A percentile compares a stretch with the other conserved stretches of the same genome.
phyloP scores from a whole-genome alignment of 2,113 vertebrate genomes.

The Cyphomyrus plagiostoma region DNA sequence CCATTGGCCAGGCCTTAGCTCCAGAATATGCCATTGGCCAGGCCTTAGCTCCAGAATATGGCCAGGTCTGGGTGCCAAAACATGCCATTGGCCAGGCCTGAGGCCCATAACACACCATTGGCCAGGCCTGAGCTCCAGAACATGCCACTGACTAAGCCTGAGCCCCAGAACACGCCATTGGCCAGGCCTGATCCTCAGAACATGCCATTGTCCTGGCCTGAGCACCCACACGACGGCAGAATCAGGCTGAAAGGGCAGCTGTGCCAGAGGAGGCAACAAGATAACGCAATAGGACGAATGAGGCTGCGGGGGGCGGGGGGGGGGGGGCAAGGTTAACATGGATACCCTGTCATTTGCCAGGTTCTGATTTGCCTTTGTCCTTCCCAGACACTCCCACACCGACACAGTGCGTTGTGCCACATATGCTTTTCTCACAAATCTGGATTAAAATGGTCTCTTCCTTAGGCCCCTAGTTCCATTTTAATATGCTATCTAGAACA shows the following conservation, averaged over 20 bases:
- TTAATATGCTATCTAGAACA: background rate
- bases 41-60: too few species aligned
- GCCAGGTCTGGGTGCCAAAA: too few species aligned
- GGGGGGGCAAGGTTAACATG: background rate
- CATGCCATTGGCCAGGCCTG: too few species aligned
- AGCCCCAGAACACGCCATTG: background rate
- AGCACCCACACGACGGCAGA: background rate
- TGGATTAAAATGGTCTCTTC: background rate
- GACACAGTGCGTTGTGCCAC: background rate
- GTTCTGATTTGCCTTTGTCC: background rate
- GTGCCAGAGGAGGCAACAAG: background rate
- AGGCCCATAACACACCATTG: background rate
- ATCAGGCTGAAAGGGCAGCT: conserved; percentile 12
- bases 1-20: too few species aligned
- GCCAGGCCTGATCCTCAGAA: background rate
- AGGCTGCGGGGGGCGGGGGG: background rate
- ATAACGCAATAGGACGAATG: background rate
- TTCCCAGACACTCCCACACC: background rate
- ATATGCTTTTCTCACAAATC: background rate
- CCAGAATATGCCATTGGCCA: too few species aligned
- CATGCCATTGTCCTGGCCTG: background rate
- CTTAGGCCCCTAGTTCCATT: background rate
- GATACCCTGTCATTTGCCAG: background rate
- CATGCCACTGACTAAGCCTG: background rate
- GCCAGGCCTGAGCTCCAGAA: background rate